Conservation (phyloP, 2,888 invertebrate genomes). For the Endomychus coccineus region DNA sequence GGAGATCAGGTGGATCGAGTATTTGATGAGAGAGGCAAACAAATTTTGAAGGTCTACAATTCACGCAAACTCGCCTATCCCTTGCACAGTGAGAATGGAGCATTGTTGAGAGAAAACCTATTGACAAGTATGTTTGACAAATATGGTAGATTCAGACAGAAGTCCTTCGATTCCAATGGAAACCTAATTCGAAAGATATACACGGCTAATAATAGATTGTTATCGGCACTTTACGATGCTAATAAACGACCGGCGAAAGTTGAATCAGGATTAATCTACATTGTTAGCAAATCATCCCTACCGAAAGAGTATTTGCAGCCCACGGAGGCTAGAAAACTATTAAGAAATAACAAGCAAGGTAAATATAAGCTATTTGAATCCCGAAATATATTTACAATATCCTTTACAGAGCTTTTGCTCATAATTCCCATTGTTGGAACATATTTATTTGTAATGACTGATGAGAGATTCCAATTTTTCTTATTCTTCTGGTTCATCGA, state of each 20-base stretch:
- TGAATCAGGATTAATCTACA: conserved; percentile 10
- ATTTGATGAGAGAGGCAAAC: conserved; percentile 1
- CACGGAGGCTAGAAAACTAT: no score
- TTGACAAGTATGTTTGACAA: conserved; percentile 5
- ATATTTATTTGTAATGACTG: no score
- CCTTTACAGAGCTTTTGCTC: no score
- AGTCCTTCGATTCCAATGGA: conserved; percentile 6
- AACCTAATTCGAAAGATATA: conserved; percentile 5
- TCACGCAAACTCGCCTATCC: neutral
- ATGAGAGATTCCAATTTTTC: no score
- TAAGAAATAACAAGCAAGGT: no score
- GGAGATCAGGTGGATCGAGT: conserved; percentile 4
- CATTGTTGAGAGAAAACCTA: neutral
- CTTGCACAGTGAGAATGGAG: conserved; percentile 4
- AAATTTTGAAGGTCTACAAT: neutral
- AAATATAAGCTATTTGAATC: no score
- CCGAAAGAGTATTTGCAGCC: conserved; percentile 5
- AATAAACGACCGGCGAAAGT: conserved; percentile 6
- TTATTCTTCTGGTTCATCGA: no score
- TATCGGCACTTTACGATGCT: conserved; percentile 4
- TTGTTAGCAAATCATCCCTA: conserved; percentile 10
- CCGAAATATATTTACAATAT: no score
- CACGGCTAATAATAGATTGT: conserved; percentile 4
- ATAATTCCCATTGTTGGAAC: no score
- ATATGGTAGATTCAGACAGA: neutral